Percentiles rank a stretch among this genome's conserved stretches.
phyloP scores from a whole-genome alignment of 2,113 vertebrate genomes.

The Haemorhous mexicanus region DNA sequence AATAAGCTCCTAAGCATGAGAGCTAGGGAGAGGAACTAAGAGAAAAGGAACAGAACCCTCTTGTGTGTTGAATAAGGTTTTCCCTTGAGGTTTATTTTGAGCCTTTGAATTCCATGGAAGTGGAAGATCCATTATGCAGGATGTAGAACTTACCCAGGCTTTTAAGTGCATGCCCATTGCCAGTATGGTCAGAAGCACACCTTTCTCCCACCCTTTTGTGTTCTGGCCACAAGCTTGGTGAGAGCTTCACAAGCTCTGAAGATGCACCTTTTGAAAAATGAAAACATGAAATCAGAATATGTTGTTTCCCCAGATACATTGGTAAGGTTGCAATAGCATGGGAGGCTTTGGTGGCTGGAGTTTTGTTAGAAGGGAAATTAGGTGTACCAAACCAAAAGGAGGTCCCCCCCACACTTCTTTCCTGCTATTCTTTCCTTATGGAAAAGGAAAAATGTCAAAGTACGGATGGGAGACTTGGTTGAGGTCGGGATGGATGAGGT shows the following conservation, averaged over 20 bases:
- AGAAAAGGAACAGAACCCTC: not conserved
- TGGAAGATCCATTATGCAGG: not conserved
- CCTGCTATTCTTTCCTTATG: not conserved
- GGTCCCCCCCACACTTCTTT: not conserved
- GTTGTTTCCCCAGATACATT: not conserved
- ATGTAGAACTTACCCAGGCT: not conserved
- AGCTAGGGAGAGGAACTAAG: not conserved
- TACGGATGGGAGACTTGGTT: not conserved
- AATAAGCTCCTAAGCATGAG: rapidly evolving
- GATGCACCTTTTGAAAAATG: not conserved
- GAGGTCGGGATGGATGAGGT: not conserved
- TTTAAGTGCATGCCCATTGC: not conserved
- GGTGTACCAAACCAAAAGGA: not conserved
- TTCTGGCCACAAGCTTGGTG: not conserved
- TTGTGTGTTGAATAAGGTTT: not conserved
- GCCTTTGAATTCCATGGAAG: not conserved
- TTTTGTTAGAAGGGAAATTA: not conserved
- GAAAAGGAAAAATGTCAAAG: not conserved
- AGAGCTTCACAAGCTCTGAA: not conserved
- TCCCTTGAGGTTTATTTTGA: not conserved
- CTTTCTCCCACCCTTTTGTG: not conserved
- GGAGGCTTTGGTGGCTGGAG: not conserved
- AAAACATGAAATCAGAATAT: not conserved
- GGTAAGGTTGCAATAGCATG: rapidly evolving
- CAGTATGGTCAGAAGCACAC: not conserved